Evolutionary conservation across 2,888 invertebrate genomes (phyloP).

Genomic region (Serrognathus titanus): DNA sequence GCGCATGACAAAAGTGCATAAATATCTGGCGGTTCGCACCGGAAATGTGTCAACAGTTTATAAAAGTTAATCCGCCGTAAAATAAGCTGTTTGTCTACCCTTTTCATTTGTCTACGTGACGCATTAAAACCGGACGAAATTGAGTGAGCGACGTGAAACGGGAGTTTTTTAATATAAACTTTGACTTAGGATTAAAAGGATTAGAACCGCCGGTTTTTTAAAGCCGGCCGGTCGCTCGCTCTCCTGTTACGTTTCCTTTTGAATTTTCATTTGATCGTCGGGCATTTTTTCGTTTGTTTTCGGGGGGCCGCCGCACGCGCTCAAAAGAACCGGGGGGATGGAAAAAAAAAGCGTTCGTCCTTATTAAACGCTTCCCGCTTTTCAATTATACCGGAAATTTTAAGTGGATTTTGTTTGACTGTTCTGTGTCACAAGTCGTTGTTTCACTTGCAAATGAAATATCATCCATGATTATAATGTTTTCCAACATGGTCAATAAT

Average conservation of each 20-base stretch:
- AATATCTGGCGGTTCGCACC: slow-evolving; percentile 19
- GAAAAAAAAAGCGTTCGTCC: too few relatives aligned
- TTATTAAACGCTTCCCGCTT: too few relatives aligned
- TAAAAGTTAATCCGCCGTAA: slow-evolving; percentile 46
- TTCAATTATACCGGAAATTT: too few relatives aligned
- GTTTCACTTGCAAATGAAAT: too few relatives aligned
- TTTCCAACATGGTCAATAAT: too few relatives aligned
- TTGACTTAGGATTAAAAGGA: slow-evolving; percentile 18
- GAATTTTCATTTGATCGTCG: slow-evolving; percentile 9
- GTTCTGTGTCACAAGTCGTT: too few relatives aligned
- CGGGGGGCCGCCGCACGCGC: not conserved
- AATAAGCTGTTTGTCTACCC: slow-evolving; percentile 42
- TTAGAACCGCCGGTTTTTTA: slow-evolving; percentile 7
- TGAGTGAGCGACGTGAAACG: slow-evolving; percentile 15
- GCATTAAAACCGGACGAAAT: slow-evolving; percentile 1
- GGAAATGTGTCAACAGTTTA: slow-evolving; percentile 47
- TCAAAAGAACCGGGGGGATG: too few relatives aligned
- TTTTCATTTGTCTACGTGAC: slow-evolving; percentile 13
- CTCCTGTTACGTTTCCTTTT: slow-evolving; percentile 9
- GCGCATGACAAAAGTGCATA: slow-evolving; percentile 28
- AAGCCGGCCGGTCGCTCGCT: not conserved
- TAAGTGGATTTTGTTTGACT: too few relatives aligned
- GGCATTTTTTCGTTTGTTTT: slow-evolving; percentile 12
- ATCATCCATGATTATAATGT: too few relatives aligned
- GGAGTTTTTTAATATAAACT: slow-evolving; percentile 18